Base-by-base conservation (phyloP, 2,797 vertebrate species). In the Macropus fuliginosus region DNA sequence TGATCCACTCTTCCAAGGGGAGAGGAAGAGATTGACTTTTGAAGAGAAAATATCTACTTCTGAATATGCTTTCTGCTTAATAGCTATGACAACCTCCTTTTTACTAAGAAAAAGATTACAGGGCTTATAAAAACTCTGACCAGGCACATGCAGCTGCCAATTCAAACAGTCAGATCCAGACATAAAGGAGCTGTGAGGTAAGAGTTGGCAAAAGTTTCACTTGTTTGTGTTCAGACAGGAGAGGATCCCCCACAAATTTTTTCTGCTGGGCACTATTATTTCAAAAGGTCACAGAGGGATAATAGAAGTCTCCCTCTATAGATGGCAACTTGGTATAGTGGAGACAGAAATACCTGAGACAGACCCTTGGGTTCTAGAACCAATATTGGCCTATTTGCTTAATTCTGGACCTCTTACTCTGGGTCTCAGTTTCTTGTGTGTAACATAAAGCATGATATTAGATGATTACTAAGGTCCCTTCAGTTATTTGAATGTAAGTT, bases 41-140 rank as follows among this genome's bases (percentile, higher is more conserved):
- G 93, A 95, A 56, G 29, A 90, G 1, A 91, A 91, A 94, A 34
- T 55, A 46, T 62, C 95, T 95, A 40, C 16, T 87, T 28, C 3
- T 14, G 4, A 1, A 74, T 54, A 91, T n/a, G 0, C 11, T 18
- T 89, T 56, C 29, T 52, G 2, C 55, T 95, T 89, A 91, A 94
- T 91, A 91, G 62, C 55, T 59, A 90, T 1, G 34, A 40, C 10
- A 54, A 13, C 0, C 6, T 14, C 27, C 1, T 29, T 54, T 92
- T 91, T 81, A 81, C 18, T 81, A 81, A 81, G 66, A 40, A 40
- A 81, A 81, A 74, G n/a, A 74, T 74, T 40, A 40, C 34, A 74
- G 66, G 66, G 66, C n/a, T 74, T 74, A 40, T 74, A 74, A 40
- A 74, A 81, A 46, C 66, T 81, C n/a, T 81, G 66, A 81, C 66